These are phyloP conservation scores for Dendrolimus houi DNA, from an alignment of 2,888 invertebrate species.

Conservation along the genomic window DNA sequence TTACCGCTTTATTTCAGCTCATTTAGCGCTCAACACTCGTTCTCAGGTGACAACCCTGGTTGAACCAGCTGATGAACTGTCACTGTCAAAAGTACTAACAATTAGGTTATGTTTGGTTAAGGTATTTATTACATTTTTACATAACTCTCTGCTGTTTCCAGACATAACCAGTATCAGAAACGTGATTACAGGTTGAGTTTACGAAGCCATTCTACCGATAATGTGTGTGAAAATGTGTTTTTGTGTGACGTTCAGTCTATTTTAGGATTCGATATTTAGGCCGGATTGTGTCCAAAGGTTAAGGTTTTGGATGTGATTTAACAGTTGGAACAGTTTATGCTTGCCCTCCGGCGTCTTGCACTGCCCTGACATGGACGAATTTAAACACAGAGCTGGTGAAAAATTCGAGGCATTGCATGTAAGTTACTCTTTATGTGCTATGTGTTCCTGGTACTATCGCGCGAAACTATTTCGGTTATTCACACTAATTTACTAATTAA, in stretches of 20 bases:
- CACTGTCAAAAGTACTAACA: slow-evolving; percentile 25
- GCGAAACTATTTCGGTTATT: slow-evolving; percentile 35
- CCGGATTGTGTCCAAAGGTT: slow-evolving; percentile 68
- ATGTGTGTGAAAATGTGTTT: slow-evolving; percentile 21
- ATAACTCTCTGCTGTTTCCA: slow-evolving; percentile 18
- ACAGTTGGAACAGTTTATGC: slow-evolving; percentile 39
- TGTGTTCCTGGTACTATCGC: slow-evolving; percentile 41
- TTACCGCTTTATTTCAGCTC: too few species aligned
- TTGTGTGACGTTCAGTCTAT: slow-evolving; percentile 52
- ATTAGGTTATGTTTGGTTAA: slow-evolving; percentile 50
- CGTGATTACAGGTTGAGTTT: slow-evolving; percentile 9
- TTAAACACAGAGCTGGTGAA: slow-evolving; percentile 62
- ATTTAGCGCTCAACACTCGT: too few species aligned
- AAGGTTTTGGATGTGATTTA: slow-evolving; percentile 58
- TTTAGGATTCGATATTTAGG: slow-evolving; percentile 58
- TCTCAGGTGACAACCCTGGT: too few species aligned
- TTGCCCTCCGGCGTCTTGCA: slow-evolving; percentile 34
- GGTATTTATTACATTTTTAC: slow-evolving; percentile 28
- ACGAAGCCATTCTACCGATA: slow-evolving; percentile 14
- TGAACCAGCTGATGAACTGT: not conserved
- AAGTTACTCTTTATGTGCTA: slow-evolving; percentile 36
- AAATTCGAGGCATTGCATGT: slow-evolving; percentile 67
- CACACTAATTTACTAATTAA: slow-evolving; percentile 23
- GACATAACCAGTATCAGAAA: slow-evolving; percentile 14
- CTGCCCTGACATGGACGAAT: slow-evolving; percentile 59